Percentiles rank a stretch among this genome's conserved stretches.
phyloP scores from a whole-genome alignment of 1,140 invertebrate species.

The Melipona quadrifasciata region DNA sequence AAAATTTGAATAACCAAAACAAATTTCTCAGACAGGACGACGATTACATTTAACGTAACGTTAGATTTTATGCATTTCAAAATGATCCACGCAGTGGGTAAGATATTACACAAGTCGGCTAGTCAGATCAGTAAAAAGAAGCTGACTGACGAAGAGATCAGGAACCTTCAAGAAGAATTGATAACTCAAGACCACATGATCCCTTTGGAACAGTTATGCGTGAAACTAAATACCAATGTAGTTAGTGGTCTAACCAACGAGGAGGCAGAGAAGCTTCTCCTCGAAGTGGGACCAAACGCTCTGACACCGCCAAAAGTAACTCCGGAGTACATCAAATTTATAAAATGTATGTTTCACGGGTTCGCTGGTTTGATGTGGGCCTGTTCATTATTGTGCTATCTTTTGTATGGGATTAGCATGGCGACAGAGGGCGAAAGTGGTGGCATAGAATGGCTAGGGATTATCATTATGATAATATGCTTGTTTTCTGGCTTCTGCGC shows the following conservation, averaged over 20 bases:
- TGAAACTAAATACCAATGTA: constrained; percentile 78
- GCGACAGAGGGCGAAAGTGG: constrained; percentile 71
- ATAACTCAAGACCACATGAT: constrained; percentile 76
- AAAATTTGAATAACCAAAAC: background rate
- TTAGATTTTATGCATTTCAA: background rate
- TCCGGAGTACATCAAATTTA: constrained; percentile 86
- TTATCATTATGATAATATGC: constrained; percentile 87
- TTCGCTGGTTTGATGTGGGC: constrained; percentile 88
- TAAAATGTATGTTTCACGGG: constrained; percentile 87
- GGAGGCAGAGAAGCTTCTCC: constrained; percentile 82
- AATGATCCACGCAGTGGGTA: constrained; percentile 6
- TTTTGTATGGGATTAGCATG: constrained; percentile 82
- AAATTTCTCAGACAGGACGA: background rate
- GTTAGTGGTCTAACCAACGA: constrained; percentile 83
- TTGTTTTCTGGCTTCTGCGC: constrained; percentile 88
- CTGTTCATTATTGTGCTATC: constrained; percentile 86
- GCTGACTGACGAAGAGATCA: constrained; percentile 70
- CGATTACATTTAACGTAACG: background rate
- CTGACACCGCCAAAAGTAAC: constrained; percentile 85
- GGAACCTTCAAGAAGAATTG: constrained; percentile 75
- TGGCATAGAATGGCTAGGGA: constrained; percentile 85
- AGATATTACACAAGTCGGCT: background rate
- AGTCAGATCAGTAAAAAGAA: constrained; percentile 62
- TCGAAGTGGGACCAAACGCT: constrained; percentile 87
- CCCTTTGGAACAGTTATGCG: constrained; percentile 67